Conservation (phyloP, 2,113 vertebrate genomes). For the Cephalopterus ornatus region DNA sequence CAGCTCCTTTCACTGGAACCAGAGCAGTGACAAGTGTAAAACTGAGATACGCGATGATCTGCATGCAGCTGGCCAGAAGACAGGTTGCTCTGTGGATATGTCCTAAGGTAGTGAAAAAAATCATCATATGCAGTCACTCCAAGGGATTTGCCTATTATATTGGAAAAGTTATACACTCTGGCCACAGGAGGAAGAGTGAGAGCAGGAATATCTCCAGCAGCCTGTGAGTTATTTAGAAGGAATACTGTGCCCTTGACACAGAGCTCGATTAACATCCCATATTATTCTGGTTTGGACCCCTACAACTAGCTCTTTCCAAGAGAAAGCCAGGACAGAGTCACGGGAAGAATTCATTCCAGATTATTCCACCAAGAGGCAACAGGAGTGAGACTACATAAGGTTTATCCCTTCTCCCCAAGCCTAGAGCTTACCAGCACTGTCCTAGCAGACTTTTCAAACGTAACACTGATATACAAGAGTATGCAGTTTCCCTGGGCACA, state of each 20-base stretch:
- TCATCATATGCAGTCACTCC: fast-evolving
- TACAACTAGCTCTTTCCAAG: not conserved
- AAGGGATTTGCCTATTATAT: not conserved
- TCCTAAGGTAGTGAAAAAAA: not conserved
- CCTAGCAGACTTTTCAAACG: not conserved
- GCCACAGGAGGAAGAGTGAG: not conserved
- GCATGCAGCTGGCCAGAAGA: not conserved
- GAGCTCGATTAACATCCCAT: not conserved
- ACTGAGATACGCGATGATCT: not conserved
- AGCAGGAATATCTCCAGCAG: not conserved
- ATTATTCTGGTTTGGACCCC: not conserved
- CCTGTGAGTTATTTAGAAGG: not conserved
- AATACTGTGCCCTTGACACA: not conserved
- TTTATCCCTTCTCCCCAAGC: not conserved
- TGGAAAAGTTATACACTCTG: not conserved
- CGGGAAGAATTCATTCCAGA: not conserved
- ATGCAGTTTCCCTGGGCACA: not conserved
- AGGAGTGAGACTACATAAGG: not conserved
- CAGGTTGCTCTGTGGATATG: not conserved
- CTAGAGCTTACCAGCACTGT: not conserved
- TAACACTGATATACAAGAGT: not conserved
- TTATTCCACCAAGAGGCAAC: not conserved
- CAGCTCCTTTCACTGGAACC: not conserved
- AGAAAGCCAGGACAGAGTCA: not conserved
- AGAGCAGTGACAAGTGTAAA: not conserved